phyloP scores from a whole-genome alignment of 2,113 vertebrate species.

The Cinclus cinclus region DNA sequence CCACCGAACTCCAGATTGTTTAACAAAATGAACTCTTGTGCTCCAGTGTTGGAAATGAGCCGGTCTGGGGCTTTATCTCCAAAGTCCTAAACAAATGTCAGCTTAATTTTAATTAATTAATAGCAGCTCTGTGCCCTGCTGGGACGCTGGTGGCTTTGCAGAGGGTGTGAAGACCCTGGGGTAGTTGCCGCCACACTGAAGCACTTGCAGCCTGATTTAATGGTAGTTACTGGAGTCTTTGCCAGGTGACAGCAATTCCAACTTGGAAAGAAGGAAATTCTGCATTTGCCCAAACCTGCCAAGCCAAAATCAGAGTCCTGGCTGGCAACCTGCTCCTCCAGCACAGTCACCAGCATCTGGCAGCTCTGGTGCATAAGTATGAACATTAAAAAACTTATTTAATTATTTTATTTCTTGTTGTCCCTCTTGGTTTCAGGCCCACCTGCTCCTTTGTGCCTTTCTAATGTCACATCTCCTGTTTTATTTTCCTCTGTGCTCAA shows the following conservation, averaged over 20 bases:
- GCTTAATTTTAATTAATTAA: not conserved
- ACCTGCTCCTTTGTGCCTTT: not conserved
- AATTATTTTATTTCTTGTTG: not conserved
- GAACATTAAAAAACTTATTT: not conserved
- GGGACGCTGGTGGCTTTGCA: not conserved
- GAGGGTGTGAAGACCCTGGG: fast-evolving
- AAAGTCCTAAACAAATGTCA: not conserved
- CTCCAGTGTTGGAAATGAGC: not conserved
- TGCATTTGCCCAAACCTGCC: not conserved
- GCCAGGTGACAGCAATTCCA: not conserved
- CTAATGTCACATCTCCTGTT: not conserved
- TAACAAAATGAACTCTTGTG: not conserved
- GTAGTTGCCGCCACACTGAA: not conserved
- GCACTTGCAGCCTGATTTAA: not conserved
- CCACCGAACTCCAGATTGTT: not conserved
- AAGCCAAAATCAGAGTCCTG: not conserved
- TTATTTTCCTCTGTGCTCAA: not conserved
- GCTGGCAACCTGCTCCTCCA: not conserved
- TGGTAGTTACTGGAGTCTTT: not conserved
- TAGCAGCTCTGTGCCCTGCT: not conserved
- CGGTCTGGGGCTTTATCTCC: not conserved
- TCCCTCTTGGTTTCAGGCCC: not conserved
- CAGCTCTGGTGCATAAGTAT: not conserved
- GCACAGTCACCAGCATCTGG: not conserved
- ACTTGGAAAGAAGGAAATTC: not conserved